phyloP scores from a whole-genome alignment of 30 jellyfish, hydroid and myxozoan genomes.

The Turritopsis dohrnii region DNA sequence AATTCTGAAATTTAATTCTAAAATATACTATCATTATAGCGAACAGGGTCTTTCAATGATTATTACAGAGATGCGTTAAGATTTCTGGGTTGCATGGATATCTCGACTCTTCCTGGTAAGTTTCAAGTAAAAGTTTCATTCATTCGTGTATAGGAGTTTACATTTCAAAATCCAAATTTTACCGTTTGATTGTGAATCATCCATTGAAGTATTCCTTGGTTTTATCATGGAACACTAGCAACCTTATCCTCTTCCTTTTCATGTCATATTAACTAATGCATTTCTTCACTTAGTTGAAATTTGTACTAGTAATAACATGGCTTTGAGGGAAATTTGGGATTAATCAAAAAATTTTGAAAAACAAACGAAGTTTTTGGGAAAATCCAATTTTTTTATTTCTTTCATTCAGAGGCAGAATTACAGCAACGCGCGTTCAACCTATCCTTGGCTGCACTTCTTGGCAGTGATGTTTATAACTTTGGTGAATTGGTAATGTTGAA shows the following conservation, averaged over 20 bases:
- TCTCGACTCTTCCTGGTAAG: conserved; percentile 51
- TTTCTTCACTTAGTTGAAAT: too few relatives aligned
- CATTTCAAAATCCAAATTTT: too few relatives aligned
- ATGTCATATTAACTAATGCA: too few relatives aligned
- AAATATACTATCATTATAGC: conserved; percentile 26
- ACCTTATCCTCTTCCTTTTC: too few relatives aligned
- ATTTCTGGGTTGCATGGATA: conserved; percentile 87
- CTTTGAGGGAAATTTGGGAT: too few relatives aligned
- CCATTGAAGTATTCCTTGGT: too few relatives aligned
- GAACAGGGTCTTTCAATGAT: conserved; percentile 67
- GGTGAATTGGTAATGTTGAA: conserved; percentile 76
- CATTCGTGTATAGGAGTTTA: not conserved
- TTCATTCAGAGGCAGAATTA: conserved; percentile 48
- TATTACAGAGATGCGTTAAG: conserved; percentile 88
- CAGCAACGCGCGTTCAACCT: conserved; percentile 75
- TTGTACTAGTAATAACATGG: too few relatives aligned
- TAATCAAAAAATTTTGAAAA: too few relatives aligned
- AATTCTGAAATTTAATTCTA: too few relatives aligned
- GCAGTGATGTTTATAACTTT: conserved; percentile 76
- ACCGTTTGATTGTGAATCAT: too few relatives aligned
- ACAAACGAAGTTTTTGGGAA: not conserved
- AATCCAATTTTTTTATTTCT: not conserved
- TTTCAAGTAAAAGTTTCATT: not conserved
- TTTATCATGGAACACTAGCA: too few relatives aligned
- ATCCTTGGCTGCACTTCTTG: conserved; percentile 87